These are phyloP conservation scores for Heterodera schachtii DNA, from an alignment of 1,140 invertebrate genomes.

Conservation along the genomic window DNA sequence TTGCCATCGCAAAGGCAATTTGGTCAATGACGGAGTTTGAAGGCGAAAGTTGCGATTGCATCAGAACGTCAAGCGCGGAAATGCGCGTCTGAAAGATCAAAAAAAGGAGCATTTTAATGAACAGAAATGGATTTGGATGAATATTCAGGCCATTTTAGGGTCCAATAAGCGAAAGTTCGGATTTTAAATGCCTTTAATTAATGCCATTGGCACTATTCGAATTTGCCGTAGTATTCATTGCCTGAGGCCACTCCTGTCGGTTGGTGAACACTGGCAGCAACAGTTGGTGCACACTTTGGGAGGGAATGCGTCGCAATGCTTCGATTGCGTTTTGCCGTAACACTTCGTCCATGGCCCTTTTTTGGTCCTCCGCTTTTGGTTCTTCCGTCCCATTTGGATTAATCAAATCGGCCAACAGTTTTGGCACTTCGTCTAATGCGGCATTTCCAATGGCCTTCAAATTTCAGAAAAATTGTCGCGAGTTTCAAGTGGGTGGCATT, in stretches of 20 bases:
- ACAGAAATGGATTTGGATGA: too few relatives aligned
- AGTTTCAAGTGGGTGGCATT: not conserved
- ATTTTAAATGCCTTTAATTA: not conserved
- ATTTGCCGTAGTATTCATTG: not conserved
- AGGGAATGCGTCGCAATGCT: slow-evolving; percentile 54
- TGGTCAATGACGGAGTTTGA: slow-evolving; percentile 51
- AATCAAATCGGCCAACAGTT: slow-evolving; percentile 21
- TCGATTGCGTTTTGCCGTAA: slow-evolving; percentile 59
- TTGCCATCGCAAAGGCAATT: slow-evolving; percentile 43
- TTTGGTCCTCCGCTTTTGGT: slow-evolving; percentile 24
- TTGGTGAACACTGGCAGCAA: slow-evolving; percentile 57
- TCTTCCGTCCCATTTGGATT: slow-evolving; percentile 49
- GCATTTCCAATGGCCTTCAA: slow-evolving; percentile 60
- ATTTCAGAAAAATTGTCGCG: not conserved
- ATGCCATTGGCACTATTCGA: not conserved
- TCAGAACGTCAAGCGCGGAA: slow-evolving; percentile 50
- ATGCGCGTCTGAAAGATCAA: slow-evolving; percentile 39
- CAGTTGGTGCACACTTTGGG: slow-evolving; percentile 51
- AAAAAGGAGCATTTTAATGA: too few relatives aligned
- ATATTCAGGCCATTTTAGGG: too few relatives aligned
- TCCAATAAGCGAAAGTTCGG: too few relatives aligned
- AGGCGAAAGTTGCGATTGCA: slow-evolving; percentile 49
- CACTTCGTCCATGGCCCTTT: slow-evolving; percentile 1
- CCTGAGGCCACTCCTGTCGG: slow-evolving; percentile 42
- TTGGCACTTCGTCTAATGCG: slow-evolving; percentile 42